These are phyloP conservation scores for Nyctibius bracteatus DNA, from an alignment of 2,113 vertebrate species.

Conservation along the genomic window DNA sequence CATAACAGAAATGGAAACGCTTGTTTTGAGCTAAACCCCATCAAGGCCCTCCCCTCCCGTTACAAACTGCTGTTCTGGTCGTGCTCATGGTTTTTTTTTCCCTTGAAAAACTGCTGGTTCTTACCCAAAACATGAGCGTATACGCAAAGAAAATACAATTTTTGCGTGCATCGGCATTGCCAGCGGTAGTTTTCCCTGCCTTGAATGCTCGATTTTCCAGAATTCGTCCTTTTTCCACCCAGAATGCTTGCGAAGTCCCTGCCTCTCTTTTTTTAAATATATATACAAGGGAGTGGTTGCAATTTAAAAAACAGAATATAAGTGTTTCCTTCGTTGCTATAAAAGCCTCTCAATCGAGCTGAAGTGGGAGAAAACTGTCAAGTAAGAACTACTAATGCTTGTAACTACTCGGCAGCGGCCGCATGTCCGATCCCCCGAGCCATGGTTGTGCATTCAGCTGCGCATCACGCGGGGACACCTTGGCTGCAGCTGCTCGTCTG, in stretches of 20 bases:
- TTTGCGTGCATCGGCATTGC: rapidly evolving
- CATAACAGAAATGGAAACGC: not conserved
- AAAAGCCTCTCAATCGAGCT: not conserved
- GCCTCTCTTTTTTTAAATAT: not conserved
- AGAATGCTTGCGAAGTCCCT: not conserved
- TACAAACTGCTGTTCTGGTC: not conserved
- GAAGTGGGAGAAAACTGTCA: not conserved
- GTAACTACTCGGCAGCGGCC: too few relatives aligned
- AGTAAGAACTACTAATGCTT: not conserved
- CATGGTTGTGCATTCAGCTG: rapidly evolving
- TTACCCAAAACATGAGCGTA: not conserved
- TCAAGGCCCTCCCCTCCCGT: too few relatives aligned
- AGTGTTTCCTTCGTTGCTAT: not conserved
- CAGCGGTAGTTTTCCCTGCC: not conserved
- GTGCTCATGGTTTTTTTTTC: rapidly evolving
- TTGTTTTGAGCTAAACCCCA: not conserved
- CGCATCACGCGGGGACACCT: rapidly evolving
- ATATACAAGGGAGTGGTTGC: not conserved
- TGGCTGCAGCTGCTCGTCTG: not conserved
- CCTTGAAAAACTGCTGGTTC: not conserved
- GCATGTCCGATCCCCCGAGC: rapidly evolving
- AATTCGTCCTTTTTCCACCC: not conserved
- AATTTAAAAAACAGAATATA: not conserved
- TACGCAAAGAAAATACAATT: not conserved
- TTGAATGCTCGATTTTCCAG: not conserved